Evolutionary conservation across 2,888 invertebrate genomes (phyloP).

Genomic region (Liopterus haemorrhoidalis): DNA sequence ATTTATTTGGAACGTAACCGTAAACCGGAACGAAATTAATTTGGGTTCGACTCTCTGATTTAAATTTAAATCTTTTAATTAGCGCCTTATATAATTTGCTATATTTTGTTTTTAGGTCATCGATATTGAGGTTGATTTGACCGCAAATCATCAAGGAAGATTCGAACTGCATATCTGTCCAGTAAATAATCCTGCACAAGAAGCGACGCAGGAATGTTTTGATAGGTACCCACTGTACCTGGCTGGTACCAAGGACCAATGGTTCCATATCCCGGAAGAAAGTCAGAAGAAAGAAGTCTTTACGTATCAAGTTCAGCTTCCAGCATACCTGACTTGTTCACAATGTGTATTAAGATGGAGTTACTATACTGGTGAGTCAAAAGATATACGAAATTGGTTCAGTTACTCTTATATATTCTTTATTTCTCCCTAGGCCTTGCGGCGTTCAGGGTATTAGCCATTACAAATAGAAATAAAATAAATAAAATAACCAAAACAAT

Average conservation of each 20-base stretch:
- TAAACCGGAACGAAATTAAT: too few species aligned
- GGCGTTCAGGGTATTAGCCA: too few species aligned
- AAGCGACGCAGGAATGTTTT: slow-evolving; percentile 78
- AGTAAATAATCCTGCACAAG: slow-evolving; percentile 71
- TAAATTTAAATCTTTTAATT: slow-evolving; percentile 9
- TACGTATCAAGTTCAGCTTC: slow-evolving; percentile 70
- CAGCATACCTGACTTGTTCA: slow-evolving; percentile 76
- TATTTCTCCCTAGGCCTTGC: too few species aligned
- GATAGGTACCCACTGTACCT: slow-evolving; percentile 72
- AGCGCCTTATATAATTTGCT: slow-evolving; percentile 24
- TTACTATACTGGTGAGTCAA: slow-evolving; percentile 67
- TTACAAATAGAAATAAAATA: neutral
- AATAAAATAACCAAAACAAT: slow-evolving; percentile 1
- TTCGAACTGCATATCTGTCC: slow-evolving; percentile 83
- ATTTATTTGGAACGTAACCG: too few species aligned
- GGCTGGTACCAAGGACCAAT: slow-evolving; percentile 64
- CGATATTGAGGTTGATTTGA: slow-evolving; percentile 78
- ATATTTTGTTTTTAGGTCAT: slow-evolving; percentile 73
- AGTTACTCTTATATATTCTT: too few species aligned
- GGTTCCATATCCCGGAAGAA: slow-evolving; percentile 66
- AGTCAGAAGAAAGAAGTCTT: slow-evolving; percentile 49
- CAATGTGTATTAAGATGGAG: slow-evolving; percentile 93
- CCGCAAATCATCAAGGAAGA: slow-evolving; percentile 83
- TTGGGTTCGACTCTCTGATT: too few species aligned
- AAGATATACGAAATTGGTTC: too few species aligned